Percentiles rank a stretch among this genome's conserved stretches.
Evolutionary conservation across 37 sponge, comb jelly and placozoan species (phyloP).

Genomic region (Tethya wilhelma): DNA sequence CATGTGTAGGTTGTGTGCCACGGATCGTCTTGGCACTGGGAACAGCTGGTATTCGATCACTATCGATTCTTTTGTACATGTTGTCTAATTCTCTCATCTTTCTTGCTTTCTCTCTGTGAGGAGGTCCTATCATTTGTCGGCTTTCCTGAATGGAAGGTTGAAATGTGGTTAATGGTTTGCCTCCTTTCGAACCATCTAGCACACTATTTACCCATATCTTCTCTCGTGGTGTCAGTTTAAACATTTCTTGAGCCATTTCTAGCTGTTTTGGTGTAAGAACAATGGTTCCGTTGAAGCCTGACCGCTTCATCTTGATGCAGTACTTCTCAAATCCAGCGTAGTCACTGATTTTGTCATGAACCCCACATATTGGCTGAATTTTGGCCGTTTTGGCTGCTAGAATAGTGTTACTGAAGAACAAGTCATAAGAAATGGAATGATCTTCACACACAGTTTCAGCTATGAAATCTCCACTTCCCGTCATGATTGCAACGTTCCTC

Average conservation of each 20-base stretch:
- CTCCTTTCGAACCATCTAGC: too few relatives aligned
- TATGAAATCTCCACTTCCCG: slow-evolving; percentile 32
- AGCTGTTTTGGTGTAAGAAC: slow-evolving; percentile 38
- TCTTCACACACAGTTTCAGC: slow-evolving; percentile 29
- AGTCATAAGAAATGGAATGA: slow-evolving; percentile 26
- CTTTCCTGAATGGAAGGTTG: slow-evolving; percentile 34
- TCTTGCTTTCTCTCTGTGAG: slow-evolving; percentile 22
- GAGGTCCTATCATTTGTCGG: slow-evolving; percentile 46
- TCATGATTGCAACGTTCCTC: background rate
- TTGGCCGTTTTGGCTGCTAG: slow-evolving; percentile 39
- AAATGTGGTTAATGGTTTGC: too few relatives aligned
- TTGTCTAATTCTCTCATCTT: background rate
- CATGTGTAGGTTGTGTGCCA: background rate
- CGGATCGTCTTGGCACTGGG: background rate
- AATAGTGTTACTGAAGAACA: slow-evolving; percentile 10
- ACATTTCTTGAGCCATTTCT: background rate
- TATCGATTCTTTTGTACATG: background rate
- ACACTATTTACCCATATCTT: background rate
- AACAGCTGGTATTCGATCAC: too few relatives aligned
- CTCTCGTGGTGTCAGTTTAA: background rate
- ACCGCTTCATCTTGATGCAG: slow-evolving; percentile 31
- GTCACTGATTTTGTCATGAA: slow-evolving; percentile 44
- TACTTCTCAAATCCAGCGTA: slow-evolving; percentile 28
- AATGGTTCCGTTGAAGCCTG: slow-evolving; percentile 13
- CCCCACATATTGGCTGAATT: slow-evolving; percentile 26